Conservation (phyloP, 2,113 vertebrate species). For the Ramphastos sulfuratus region DNA sequence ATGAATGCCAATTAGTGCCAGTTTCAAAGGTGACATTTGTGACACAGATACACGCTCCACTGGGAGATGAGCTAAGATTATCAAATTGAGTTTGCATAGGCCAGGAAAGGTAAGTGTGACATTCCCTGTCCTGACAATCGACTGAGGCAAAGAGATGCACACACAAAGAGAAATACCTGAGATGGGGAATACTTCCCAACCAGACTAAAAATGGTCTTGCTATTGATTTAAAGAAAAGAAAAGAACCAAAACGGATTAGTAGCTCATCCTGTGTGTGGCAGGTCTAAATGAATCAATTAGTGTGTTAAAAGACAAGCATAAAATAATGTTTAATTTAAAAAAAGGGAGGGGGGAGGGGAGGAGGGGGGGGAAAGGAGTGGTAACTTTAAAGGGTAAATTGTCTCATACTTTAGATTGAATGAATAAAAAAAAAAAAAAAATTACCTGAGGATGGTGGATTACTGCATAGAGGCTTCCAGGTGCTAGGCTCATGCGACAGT, state of each 20-base stretch:
- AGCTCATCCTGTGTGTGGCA: background rate
- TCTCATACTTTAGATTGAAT: constrained; percentile 49
- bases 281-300: constrained; percentile 60
- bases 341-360: fast-evolving
- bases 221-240: constrained; percentile 31
- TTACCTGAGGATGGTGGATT: constrained; percentile 17
- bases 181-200: background rate
- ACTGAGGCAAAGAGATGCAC: constrained; percentile 28
- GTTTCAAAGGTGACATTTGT: constrained; percentile 46
- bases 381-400: constrained; percentile 38
- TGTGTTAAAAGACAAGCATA: constrained; percentile 45
- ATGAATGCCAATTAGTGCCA: constrained; percentile 65
- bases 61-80: constrained; percentile 35
- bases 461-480: constrained; percentile 29
- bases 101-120: background rate
- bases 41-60: background rate
- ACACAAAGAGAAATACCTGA: background rate
- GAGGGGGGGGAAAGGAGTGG: no score
- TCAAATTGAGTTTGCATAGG: constrained; percentile 14
- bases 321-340: constrained; percentile 63
- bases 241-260: background rate
- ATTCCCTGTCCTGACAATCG: constrained; percentile 18
- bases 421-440: constrained; percentile 5
- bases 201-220: fast-evolving
- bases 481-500: background rate